phyloP scores from a whole-genome alignment of 2,113 vertebrate species.

The Butorides virescens region DNA sequence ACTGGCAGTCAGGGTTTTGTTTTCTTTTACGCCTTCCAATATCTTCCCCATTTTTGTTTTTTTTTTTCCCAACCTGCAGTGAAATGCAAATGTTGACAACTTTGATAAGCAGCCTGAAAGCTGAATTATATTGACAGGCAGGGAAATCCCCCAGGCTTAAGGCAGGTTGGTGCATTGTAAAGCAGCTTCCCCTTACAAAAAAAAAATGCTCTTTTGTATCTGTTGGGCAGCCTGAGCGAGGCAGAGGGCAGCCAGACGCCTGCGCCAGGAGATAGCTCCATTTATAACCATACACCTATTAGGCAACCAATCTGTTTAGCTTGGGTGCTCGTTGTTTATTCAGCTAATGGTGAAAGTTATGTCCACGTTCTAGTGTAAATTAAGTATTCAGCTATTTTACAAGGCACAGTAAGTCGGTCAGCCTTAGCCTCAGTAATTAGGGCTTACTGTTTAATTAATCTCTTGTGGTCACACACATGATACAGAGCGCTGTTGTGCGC shows the following conservation, averaged over 20 bases:
- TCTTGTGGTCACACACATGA: slow-evolving; percentile 6
- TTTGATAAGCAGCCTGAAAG: neutral
- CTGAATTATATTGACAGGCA: neutral
- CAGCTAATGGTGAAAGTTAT: slow-evolving; percentile 48
- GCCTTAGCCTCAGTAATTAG: slow-evolving; percentile 58
- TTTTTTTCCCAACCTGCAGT: neutral
- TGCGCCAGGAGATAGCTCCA: neutral
- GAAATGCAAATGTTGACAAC: neutral
- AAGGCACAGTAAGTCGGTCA: slow-evolving; percentile 39
- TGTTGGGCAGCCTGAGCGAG: neutral
- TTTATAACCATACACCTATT: neutral
- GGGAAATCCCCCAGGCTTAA: neutral
- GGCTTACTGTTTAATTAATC: slow-evolving; percentile 59
- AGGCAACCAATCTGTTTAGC: neutral
- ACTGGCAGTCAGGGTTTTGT: neutral
- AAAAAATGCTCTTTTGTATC: neutral
- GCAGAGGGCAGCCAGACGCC: neutral
- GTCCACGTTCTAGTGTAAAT: slow-evolving; percentile 22
- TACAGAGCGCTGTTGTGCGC: neutral
- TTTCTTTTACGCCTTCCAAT: neutral
- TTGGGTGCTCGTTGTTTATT: slow-evolving; percentile 45
- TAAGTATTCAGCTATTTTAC: slow-evolving; percentile 57
- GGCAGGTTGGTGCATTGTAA: neutral
- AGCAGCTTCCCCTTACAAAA: neutral
- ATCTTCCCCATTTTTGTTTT: neutral